Evolutionary conservation across 1,140 invertebrate genomes (phyloP), one percentile per base, ranked within the genome.

Genomic region (Rhopalosiphum padi): DNA sequence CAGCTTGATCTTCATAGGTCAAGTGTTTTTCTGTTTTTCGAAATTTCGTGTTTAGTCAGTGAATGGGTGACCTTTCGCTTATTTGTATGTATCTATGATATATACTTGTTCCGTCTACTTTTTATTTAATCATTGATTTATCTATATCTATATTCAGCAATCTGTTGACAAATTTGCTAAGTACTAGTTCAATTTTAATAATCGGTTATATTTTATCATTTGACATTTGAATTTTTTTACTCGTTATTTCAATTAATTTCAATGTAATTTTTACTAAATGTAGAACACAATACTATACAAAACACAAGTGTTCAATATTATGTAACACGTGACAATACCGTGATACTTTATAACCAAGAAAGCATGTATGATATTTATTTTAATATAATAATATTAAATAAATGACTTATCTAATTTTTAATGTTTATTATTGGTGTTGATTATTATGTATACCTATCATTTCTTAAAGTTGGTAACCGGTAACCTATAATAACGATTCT

Each of bases 361-460:
- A n/a, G 60, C 30, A 68, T n/a, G n/a, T 68, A 60, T 60, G 55
- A n/a, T n/a, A 48, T 15, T 68, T 68, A 68, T 68, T 68, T n/a
- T n/a, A 68, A n/a, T n/a, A 68, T 68, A n/a, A n/a, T 68, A 68
- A n/a, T 68, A 68, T 68, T n/a, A n/a, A n/a, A 68, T 68, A 68
- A 68, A 68, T 18, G 3, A 68, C 60, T 6, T n/a, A 68, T 68
- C 11, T n/a, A 18, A n/a, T 6, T 68, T 68, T n/a, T 15, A n/a
- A 68, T 68, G 30, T 68, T 68, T 68, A n/a, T 68, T 68, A n/a
- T 68, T 68, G 11, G 15, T 68, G 30, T 68, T 68, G 30, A 8
- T 68, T n/a, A n/a, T n/a, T 18, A 48, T 48, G 11, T 48, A 48
- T 48, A 48, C 15, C n/a, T 68, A n/a, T 6, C 30, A 68, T n/a